These are phyloP conservation scores for Cyclura pinguis DNA, from an alignment of 2,797 vertebrate genomes.

Conservation along the genomic window DNA sequence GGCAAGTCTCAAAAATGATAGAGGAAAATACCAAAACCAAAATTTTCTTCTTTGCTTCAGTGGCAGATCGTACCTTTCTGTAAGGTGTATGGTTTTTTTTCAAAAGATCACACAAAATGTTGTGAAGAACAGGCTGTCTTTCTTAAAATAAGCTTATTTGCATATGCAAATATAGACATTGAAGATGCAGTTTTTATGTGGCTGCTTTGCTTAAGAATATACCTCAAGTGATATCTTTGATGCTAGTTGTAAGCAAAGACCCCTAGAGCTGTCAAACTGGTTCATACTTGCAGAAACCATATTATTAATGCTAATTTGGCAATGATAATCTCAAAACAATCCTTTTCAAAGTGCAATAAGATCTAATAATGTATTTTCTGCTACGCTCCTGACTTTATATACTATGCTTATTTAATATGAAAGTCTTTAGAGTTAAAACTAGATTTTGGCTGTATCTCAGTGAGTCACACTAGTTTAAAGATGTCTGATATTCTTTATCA, in stretches of 20 bases:
- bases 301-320: background rate
- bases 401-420: background rate
- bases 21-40: background rate
- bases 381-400: background rate
- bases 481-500: conserved; percentile 45
- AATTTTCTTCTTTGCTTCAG: conserved; percentile 24
- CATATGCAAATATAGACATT: conserved; percentile 39
- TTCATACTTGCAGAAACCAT: background rate
- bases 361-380: background rate
- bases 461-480: conserved; percentile 1
- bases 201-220: background rate
- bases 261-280: background rate
- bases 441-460: conserved; percentile 61
- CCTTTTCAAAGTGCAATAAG: conserved; percentile 31
- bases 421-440: conserved; percentile 54
- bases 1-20: accelerated
- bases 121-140: conserved; percentile 30
- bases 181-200: conserved; percentile 16
- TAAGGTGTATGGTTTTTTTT: background rate
- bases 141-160: conserved; percentile 48
- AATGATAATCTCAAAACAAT: conserved; percentile 1
- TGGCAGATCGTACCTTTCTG: conserved; percentile 51
- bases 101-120: conserved; percentile 12
- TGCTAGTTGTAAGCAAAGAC: background rate
- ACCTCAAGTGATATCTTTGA: background rate